phyloP scores from a whole-genome alignment of 2,113 vertebrate genomes.

The Rattus rattus region DNA sequence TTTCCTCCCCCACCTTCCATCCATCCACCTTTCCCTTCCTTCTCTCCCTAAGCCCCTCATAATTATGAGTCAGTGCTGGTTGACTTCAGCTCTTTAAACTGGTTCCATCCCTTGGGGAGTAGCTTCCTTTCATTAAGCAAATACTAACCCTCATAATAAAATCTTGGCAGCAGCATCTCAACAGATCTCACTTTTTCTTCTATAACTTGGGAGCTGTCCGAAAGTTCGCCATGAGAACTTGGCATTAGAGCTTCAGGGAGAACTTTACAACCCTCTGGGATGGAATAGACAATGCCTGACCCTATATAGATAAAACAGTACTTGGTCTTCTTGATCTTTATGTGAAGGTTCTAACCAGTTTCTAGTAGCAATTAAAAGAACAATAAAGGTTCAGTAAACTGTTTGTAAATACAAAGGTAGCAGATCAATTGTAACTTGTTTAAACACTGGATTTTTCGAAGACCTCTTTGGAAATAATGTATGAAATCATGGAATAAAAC shows the following conservation, averaged over 20 bases:
- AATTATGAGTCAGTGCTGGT: slow-evolving; percentile 27
- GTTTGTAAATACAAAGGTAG: slow-evolving; percentile 43
- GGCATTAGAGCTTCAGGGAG: not conserved
- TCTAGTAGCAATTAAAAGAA: slow-evolving; percentile 37
- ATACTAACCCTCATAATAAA: slow-evolving; percentile 75
- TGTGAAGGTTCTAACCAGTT: not conserved
- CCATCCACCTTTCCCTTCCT: not conserved
- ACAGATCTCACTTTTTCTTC: slow-evolving; percentile 82
- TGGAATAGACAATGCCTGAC: not conserved
- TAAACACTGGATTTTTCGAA: slow-evolving; percentile 1
- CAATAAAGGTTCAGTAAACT: not conserved
- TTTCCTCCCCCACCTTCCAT: not conserved
- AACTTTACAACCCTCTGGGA: not conserved
- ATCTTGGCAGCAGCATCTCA: slow-evolving; percentile 79
- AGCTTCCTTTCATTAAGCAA: slow-evolving; percentile 81
- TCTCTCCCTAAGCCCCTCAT: not conserved
- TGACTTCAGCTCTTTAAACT: slow-evolving; percentile 62
- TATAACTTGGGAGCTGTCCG: slow-evolving; percentile 70
- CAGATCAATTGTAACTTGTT: slow-evolving; percentile 24
- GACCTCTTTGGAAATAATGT: slow-evolving; percentile 42
- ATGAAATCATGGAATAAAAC: not conserved
- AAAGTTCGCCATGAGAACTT: not conserved
- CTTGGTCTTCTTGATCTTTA: not conserved
- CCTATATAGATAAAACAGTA: not conserved
- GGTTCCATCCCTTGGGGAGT: not conserved